Evolutionary conservation across 2,113 vertebrate genomes (phyloP).

Genomic region (Elaphurus davidianus): DNA sequence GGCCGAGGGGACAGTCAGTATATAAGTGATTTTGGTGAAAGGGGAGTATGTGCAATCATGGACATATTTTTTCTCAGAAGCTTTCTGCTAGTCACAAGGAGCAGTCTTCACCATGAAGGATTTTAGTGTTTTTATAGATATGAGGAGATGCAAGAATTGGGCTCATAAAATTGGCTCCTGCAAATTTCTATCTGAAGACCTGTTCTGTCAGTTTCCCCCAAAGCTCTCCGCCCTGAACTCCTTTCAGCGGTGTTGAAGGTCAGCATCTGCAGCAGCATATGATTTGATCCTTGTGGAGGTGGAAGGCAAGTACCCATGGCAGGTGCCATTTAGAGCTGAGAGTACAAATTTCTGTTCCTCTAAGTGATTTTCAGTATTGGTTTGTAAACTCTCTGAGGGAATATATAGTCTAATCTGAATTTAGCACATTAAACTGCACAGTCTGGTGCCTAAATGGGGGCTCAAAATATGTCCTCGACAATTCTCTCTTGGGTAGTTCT

Average conservation of each 20-base stretch:
- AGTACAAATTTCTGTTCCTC: background rate
- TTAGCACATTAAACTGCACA: fast-evolving
- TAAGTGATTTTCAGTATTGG: background rate
- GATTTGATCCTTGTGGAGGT: background rate
- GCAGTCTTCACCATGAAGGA: background rate
- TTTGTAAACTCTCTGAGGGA: background rate
- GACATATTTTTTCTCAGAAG: background rate
- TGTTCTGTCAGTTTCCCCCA: background rate
- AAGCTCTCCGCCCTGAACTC: background rate
- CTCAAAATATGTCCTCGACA: background rate
- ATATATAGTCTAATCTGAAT: too few species aligned
- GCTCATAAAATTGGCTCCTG: background rate
- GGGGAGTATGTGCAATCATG: background rate
- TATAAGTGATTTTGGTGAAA: background rate
- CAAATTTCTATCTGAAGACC: background rate
- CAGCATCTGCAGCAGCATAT: background rate
- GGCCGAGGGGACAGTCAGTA: background rate
- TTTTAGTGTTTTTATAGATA: background rate
- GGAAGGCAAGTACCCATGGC: background rate
- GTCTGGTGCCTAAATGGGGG: too few species aligned
- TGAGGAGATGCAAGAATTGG: background rate
- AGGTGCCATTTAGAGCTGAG: background rate
- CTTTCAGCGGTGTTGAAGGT: background rate
- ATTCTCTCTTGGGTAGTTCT: background rate
- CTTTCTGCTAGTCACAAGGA: background rate